Percentiles rank a stretch among this genome's conserved stretches.
Evolutionary conservation across 2,797 vertebrate species (phyloP).

Genomic region (Enteromius afrohamiltoni): DNA sequence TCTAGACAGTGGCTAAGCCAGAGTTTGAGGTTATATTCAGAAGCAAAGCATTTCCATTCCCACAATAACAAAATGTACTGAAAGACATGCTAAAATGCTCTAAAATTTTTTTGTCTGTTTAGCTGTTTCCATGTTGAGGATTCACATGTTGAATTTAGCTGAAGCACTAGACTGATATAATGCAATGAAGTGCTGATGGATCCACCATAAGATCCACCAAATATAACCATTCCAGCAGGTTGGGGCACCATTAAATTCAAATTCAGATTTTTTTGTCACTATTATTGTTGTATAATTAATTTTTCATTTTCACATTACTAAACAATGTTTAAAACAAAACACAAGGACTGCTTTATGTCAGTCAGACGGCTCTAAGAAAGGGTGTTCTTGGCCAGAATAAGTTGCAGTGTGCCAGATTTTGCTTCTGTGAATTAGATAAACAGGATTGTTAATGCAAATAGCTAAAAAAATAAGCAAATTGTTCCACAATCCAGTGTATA

Average conservation of each 20-base stretch:
- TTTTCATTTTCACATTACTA: neutral
- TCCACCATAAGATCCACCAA: neutral
- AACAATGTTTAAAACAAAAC: neutral
- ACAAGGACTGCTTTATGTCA: neutral
- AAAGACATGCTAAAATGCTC: slow-evolving; percentile 11
- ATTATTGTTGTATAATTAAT: neutral
- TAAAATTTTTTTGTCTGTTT: neutral
- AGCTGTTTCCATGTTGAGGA: neutral
- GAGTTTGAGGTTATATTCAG: slow-evolving; percentile 32
- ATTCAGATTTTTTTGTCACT: neutral
- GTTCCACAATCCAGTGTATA: neutral
- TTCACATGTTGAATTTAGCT: neutral
- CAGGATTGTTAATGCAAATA: neutral
- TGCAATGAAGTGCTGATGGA: neutral
- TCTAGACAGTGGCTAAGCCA: slow-evolving; percentile 37
- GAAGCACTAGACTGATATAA: neutral
- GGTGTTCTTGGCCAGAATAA: neutral
- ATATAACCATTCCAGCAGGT: neutral
- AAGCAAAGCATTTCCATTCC: slow-evolving; percentile 20
- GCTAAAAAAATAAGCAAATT: neutral
- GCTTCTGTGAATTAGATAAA: neutral
- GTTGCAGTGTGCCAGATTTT: neutral
- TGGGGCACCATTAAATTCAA: neutral
- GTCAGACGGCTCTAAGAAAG: neutral
- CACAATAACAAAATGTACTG: slow-evolving; percentile 9